A percentile compares a stretch with the other conserved stretches of the same genome.
These are phyloP conservation scores for Beris morrisii DNA, from an alignment of 2,888 invertebrate genomes.

Conservation along the genomic window DNA sequence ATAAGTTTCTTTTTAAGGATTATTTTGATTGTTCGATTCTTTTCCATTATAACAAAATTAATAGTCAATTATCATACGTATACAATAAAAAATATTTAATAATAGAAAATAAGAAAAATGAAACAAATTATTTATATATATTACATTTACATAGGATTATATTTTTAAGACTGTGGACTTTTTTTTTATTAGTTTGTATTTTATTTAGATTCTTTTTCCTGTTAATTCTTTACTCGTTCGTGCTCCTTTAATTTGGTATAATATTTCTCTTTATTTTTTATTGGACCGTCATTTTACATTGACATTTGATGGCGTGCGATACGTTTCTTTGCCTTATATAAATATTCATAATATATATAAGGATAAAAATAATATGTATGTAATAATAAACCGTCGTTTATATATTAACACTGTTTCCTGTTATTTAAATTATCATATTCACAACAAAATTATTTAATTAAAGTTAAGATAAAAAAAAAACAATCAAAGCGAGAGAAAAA, in stretches of 20 bases:
- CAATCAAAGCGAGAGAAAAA: too few species aligned
- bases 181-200: not conserved
- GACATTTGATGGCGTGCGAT: slow-evolving; percentile 13
- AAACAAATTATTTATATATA: slow-evolving; percentile 26
- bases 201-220: slow-evolving; percentile 11
- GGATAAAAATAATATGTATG: slow-evolving; percentile 22
- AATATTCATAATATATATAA: slow-evolving; percentile 14
- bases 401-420: slow-evolving; percentile 16
- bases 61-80: slow-evolving; percentile 9
- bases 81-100: slow-evolving; percentile 13
- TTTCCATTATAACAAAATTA: not conserved
- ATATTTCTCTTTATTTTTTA: slow-evolving; percentile 7
- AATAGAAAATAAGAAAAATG: slow-evolving; percentile 15
- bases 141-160: slow-evolving; percentile 25
- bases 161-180: slow-evolving; percentile 13
- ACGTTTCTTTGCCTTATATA: too few species aligned
- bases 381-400: slow-evolving; percentile 11
- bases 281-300: slow-evolving; percentile 20
- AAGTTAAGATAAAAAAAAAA: too few species aligned
- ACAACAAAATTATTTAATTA: too few species aligned
- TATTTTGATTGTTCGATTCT: slow-evolving; percentile 6
- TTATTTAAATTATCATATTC: slow-evolving; percentile 16
- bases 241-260: slow-evolving; percentile 18
- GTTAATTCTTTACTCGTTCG: slow-evolving; percentile 2
- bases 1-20: slow-evolving; percentile 7